Evolutionary conservation across 2,797 vertebrate genomes (phyloP).

Genomic region (Catostomus latipinnis): DNA sequence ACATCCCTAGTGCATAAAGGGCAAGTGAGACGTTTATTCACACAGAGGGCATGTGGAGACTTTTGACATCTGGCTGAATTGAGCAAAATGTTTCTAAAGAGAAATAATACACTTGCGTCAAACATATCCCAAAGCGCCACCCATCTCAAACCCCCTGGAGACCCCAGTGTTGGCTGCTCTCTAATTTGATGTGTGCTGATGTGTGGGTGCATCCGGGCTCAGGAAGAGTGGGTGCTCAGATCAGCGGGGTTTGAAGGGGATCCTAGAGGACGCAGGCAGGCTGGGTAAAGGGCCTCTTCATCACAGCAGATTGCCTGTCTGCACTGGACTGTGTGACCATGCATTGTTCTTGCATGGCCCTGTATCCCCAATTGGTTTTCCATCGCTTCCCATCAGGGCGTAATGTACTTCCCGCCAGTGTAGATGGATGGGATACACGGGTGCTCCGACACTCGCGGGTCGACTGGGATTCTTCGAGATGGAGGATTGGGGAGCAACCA

Average conservation of each 20-base stretch:
- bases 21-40: constrained; percentile 17
- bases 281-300: constrained; percentile 72
- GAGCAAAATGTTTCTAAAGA: neutral
- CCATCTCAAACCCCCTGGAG: constrained; percentile 20
- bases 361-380: constrained; percentile 76
- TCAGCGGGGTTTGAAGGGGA: constrained; percentile 77
- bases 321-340: constrained; percentile 60
- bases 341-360: constrained; percentile 63
- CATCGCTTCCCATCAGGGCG: constrained; percentile 66
- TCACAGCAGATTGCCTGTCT: constrained; percentile 82
- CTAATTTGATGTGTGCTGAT: constrained; percentile 13
- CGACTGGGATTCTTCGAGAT: constrained; percentile 59
- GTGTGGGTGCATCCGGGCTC: constrained; percentile 41
- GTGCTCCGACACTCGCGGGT: constrained; percentile 61
- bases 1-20: neutral
- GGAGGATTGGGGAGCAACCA: constrained; percentile 59
- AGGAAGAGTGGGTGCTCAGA: constrained; percentile 36
- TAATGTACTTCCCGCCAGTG: constrained; percentile 74
- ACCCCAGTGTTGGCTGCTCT: constrained; percentile 11
- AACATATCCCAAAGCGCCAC: neutral
- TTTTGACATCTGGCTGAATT: constrained; percentile 2
- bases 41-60: constrained; percentile 1
- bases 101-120: constrained; percentile 7
- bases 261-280: constrained; percentile 65
- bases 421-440: constrained; percentile 70